Base-by-base conservation (phyloP, 1,140 invertebrate genomes). In the Octopus sinensis region DNA sequence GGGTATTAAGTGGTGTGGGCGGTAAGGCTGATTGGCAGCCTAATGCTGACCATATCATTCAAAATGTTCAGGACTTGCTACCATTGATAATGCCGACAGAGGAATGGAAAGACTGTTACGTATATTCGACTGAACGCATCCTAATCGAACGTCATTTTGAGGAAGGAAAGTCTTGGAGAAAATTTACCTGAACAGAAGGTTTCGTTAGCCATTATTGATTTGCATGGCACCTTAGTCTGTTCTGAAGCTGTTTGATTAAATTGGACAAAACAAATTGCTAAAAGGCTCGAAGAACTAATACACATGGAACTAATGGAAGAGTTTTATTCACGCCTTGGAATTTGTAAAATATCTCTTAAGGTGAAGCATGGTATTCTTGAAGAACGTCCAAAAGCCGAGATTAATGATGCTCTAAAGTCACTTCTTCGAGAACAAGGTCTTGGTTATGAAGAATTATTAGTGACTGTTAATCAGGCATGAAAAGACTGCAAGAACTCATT, bases 201-300 rank as follows among this genome's bases (percentile, higher is more conserved):
- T 53, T 80, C 84, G 3, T 83, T 92, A n/a, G 89, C 91, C 6
- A 91, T 92, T 53, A 91, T 92, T 85, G 91, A 92, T 83, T 90
- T 92, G 68, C 90, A 92, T 83, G 91, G 91, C 7, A 92, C 91
- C 13, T 85, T 92, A 17, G 85, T 92, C 54, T 92, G 91, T 84
- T 88, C 90, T 71, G 87, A 92, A 80, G 85, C 85, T 30, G 89
- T 87, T 84, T 91, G 91, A 86, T 84, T 87, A 4, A 80, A 85
- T 13, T 89, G 87, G 87, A 56, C 86, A 77, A 84, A 86, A 30
- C 83, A 83, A 43, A 76, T 89, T 12, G 82, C 84, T 68, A 79
- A 81, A 80, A 90, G 89, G 82, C 81, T 90, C 80, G 86, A 89
- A 78, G 82, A 86, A 73, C 83, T 82, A 6, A 88, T 86, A 10